Conservation (phyloP, 1,140 invertebrate species). For the Papilio aristodemus region DNA sequence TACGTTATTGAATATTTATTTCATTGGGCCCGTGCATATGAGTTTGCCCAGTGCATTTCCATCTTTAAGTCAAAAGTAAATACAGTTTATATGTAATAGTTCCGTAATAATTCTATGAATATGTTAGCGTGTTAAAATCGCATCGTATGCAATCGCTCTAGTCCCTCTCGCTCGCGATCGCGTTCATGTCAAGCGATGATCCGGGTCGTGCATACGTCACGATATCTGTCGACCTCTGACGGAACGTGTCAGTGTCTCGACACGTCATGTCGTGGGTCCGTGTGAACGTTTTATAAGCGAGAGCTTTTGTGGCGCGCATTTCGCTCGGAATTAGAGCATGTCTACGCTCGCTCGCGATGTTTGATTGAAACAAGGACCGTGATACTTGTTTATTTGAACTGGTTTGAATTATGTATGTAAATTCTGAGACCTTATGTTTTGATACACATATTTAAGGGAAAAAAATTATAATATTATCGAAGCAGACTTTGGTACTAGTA, state of each 20-base stretch:
- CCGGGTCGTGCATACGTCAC: conserved; percentile 34
- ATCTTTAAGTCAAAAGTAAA: too few relatives aligned
- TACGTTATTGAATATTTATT: too few relatives aligned
- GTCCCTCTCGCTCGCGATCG: conserved; percentile 12
- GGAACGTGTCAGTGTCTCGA: conserved; percentile 27
- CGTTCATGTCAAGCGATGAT: conserved; percentile 33
- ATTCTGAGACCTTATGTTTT: too few relatives aligned
- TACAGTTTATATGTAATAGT: background rate
- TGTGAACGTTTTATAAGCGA: conserved; percentile 24
- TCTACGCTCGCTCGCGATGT: background rate
- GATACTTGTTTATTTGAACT: conserved; percentile 2
- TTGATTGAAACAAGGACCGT: conserved; percentile 11
- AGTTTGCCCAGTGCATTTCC: too few relatives aligned
- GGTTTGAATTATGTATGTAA: background rate
- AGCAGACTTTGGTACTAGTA: too few relatives aligned
- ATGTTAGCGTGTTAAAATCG: background rate
- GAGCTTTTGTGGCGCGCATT: conserved; percentile 19
- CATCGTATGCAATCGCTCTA: conserved; percentile 23
- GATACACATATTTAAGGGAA: too few relatives aligned
- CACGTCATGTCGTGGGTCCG: conserved; percentile 26
- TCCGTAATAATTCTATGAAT: background rate
- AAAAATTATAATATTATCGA: too few relatives aligned
- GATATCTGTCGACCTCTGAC: conserved; percentile 34
- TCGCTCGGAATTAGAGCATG: conserved; percentile 25
- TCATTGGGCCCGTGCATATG: too few relatives aligned